These are phyloP conservation scores for Blastomussa wellsi DNA, from an alignment of 92 coral and sea anemone species.

Conservation along the genomic window DNA sequence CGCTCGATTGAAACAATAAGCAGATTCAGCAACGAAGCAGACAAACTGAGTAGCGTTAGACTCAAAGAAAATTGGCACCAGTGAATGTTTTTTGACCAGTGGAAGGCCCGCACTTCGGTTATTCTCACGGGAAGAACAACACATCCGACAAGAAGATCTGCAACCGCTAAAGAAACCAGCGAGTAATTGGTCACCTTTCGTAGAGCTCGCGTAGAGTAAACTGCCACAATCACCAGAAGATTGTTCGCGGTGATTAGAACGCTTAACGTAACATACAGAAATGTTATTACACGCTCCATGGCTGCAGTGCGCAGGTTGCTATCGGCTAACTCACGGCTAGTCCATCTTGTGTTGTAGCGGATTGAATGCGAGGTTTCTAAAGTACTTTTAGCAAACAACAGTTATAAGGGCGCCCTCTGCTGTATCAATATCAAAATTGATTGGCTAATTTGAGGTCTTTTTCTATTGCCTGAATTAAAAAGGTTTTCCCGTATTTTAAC, in stretches of 20 bases:
- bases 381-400: not conserved
- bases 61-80: constrained; percentile 57
- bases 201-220: constrained; percentile 47
- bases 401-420: not conserved
- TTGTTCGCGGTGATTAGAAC: constrained; percentile 41
- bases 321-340: no score
- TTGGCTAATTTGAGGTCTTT: not conserved
- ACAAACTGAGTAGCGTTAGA: constrained; percentile 58
- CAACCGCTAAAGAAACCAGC: constrained; percentile 49
- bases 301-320: no score
- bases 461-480: not conserved
- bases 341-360: not conserved
- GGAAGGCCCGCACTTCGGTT: constrained; percentile 37
- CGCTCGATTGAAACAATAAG: constrained; percentile 52
- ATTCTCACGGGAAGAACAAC: constrained; percentile 52
- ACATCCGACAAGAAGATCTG: constrained; percentile 52
- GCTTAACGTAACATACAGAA: constrained; percentile 38
- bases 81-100: constrained; percentile 35
- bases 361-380: not conserved
- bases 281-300: constrained; percentile 27
- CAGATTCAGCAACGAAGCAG: constrained; percentile 60
- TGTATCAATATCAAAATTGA: not conserved
- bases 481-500: not conserved
- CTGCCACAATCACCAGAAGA: constrained; percentile 40
- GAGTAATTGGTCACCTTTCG: constrained; percentile 50